These are phyloP conservation scores for Acromyrmex echinatior DNA, from an alignment of 1,140 invertebrate genomes.

Conservation along the genomic window DNA sequence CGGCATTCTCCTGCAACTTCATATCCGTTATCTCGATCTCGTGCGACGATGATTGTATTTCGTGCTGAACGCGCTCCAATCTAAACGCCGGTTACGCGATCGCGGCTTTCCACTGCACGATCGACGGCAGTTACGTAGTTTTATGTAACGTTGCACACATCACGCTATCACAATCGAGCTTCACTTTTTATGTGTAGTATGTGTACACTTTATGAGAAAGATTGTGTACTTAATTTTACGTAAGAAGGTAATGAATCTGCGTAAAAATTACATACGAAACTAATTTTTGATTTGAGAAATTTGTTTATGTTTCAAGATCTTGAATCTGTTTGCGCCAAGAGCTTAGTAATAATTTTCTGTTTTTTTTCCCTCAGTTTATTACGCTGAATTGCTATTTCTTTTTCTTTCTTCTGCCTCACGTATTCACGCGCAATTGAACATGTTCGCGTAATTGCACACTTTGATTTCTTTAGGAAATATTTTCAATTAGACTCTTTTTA, in stretches of 20 bases:
- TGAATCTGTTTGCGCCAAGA: neutral
- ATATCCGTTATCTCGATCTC: neutral
- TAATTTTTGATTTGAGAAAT: neutral
- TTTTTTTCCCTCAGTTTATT: neutral
- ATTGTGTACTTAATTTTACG: neutral
- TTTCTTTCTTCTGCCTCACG: neutral
- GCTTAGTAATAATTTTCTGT: neutral
- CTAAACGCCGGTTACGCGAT: constrained; percentile 30
- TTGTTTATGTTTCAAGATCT: neutral
- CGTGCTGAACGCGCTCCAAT: neutral
- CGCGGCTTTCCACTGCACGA: neutral
- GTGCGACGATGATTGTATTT: neutral
- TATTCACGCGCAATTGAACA: neutral
- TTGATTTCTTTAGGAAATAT: neutral
- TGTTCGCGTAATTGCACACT: neutral
- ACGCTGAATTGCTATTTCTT: neutral
- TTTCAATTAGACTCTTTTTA: neutral
- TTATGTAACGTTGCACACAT: neutral
- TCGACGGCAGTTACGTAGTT: constrained; percentile 1
- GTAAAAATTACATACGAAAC: neutral
- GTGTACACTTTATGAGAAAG: neutral
- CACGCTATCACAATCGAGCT: constrained; percentile 8
- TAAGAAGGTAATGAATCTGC: neutral
- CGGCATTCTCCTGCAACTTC: neutral
- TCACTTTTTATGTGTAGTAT: neutral